Percentiles rank a stretch among this genome's conserved stretches.
Conservation (phyloP, 1,140 invertebrate genomes). For the Drosophila orena region DNA sequence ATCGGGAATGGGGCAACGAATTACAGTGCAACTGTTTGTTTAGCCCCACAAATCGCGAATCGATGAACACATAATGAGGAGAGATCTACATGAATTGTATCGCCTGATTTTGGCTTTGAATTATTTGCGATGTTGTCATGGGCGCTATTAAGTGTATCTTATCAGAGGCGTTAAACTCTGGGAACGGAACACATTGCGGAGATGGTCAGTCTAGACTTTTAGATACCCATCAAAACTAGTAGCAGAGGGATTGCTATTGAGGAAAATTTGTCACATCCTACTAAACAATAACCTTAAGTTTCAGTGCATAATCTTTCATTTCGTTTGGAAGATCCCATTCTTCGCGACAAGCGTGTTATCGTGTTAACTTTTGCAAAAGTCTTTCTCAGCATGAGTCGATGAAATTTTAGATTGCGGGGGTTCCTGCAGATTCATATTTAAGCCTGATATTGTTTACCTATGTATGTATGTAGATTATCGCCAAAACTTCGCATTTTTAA, state of each 20-base stretch:
- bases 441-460: background rate
- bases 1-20: conserved; percentile 27
- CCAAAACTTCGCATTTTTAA: background rate
- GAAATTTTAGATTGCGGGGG: background rate
- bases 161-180: conserved; percentile 46
- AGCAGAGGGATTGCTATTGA: too few relatives aligned
- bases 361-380: conserved; percentile 5
- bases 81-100: conserved; percentile 18
- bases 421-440: background rate
- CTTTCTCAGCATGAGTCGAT: conserved; percentile 30
- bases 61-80: conserved; percentile 27
- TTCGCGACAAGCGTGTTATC: background rate
- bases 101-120: conserved; percentile 37
- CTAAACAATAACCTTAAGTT: too few relatives aligned
- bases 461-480: background rate
- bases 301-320: too few relatives aligned
- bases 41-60: conserved; percentile 2
- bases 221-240: background rate
- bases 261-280: too few relatives aligned
- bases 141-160: conserved; percentile 63
- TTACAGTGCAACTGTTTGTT: conserved; percentile 8
- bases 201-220: background rate
- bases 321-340: too few relatives aligned
- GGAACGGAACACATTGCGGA: conserved; percentile 35
- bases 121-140: conserved; percentile 43